Base-by-base conservation (phyloP, 2,797 vertebrate genomes). In the Dallia pectoralis region DNA sequence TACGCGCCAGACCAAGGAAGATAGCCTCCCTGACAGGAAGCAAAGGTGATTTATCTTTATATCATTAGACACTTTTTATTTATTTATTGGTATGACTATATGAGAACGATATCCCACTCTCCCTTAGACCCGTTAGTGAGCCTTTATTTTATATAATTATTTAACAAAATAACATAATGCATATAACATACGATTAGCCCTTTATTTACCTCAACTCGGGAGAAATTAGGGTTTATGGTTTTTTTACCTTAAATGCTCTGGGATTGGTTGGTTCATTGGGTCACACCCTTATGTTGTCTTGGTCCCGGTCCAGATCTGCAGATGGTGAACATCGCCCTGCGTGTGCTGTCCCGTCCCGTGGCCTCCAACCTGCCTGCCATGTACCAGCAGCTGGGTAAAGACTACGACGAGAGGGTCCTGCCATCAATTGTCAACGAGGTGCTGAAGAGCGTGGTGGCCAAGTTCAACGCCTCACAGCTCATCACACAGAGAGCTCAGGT, bases 401-500 rank as follows among this genome's bases (percentile, higher is more conserved):
- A 98, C 91, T 97, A 97, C 0, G 96, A 97, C 68, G 95, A 97
- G 71, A 89, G 95, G 0, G 96, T 97, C 1, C 85, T 98, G 83
- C 95, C 96, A 0, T 98, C 96, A 86, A 97, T 98, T 4, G 96
- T 96, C 67, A 98, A 97, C 0, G 95, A 98, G 89, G 96, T 97
- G 72, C 94, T 97, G 76, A 98, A 97, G 91, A 96, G 95, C 0
- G 96, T 97, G 14, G 96, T 97, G 73, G 96, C 95, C 65, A 97
- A 97, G 87, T 97, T 97, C 86, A 98, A 96, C 0, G 96, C 96
- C 4, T 98, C 95, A 0, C 96, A 97, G 87, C 94, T 97, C 75
- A 97, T 97, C 87, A 98, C 96, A 0, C 96, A 97, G 88, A 87
- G 96, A 76, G 96, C 95, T 0, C 97, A 98, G 95, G 96, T 97